Evolutionary conservation across 2,888 invertebrate species (phyloP).

Genomic region (Zhengitettix transpicula): DNA sequence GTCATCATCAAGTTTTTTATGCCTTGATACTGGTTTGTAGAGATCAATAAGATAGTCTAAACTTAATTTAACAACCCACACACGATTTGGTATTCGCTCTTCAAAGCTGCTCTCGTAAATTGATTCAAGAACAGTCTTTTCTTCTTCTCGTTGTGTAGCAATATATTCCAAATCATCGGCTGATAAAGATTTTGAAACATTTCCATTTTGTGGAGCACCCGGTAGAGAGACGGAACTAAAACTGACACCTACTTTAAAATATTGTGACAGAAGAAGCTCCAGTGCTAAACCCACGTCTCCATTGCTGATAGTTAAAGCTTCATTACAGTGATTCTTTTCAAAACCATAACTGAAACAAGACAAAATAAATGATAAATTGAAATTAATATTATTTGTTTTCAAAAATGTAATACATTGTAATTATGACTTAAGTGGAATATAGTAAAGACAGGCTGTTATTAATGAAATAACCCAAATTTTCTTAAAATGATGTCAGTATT

Average conservation of each 20-base stretch:
- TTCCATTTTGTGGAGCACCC: conserved; percentile 21
- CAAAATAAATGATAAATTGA: not conserved
- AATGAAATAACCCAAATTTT: too few relatives aligned
- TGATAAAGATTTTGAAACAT: conserved; percentile 24
- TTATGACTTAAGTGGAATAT: too few relatives aligned
- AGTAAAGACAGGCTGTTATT: too few relatives aligned
- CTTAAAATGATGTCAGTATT: too few relatives aligned
- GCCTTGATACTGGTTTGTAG: too few relatives aligned
- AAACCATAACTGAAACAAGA: conserved; percentile 48
- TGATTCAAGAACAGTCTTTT: conserved; percentile 56
- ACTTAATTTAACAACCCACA: conserved; percentile 56
- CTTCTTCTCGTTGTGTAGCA: conserved; percentile 50
- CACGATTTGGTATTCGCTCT: conserved; percentile 46
- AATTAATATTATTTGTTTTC: not conserved
- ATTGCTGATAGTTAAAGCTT: conserved; percentile 49
- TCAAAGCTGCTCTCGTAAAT: conserved; percentile 56
- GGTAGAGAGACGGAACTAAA: conserved; percentile 17
- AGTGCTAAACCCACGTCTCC: conserved; percentile 55
- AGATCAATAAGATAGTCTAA: conserved; percentile 13
- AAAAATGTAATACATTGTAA: not conserved
- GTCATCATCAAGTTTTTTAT: too few relatives aligned
- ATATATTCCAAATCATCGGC: conserved; percentile 24
- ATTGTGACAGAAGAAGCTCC: conserved; percentile 52
- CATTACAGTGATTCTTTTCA: conserved; percentile 52
- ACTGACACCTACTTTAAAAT: conserved; percentile 25